phyloP scores from a whole-genome alignment of 2,797 vertebrate species.

The Danio choprae region DNA sequence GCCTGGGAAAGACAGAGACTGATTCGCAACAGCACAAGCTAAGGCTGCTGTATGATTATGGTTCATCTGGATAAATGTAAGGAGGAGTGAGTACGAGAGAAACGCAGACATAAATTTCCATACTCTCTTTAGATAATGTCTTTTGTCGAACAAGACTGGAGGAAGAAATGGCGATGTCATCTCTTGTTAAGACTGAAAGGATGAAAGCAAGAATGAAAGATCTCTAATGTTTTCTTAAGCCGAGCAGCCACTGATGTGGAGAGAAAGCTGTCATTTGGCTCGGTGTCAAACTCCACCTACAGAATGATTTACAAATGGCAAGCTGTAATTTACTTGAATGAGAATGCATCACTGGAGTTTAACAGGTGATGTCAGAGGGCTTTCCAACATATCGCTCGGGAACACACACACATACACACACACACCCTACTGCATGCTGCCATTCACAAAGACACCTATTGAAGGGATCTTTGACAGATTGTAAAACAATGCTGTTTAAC shows the following conservation, averaged over 20 bases:
- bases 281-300: constrained; percentile 49
- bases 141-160: constrained; percentile 50
- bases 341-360: constrained; percentile 50
- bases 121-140: constrained; percentile 48
- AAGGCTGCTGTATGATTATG: constrained; percentile 18
- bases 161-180: constrained; percentile 56
- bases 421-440: constrained; percentile 11
- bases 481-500: constrained; percentile 41
- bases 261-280: constrained; percentile 57
- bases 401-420: constrained; percentile 28
- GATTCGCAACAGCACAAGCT: constrained; percentile 38
- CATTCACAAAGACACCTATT: constrained; percentile 47
- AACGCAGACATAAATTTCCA: constrained; percentile 15
- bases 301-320: constrained; percentile 62
- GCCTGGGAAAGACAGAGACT: constrained; percentile 55
- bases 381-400: constrained; percentile 55
- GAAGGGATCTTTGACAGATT: constrained; percentile 36
- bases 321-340: constrained; percentile 62
- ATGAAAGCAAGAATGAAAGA: constrained; percentile 59
- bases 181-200: constrained; percentile 43
- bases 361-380: constrained; percentile 62
- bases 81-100: constrained; percentile 20
- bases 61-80: constrained; percentile 26
- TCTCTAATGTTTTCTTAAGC: constrained; percentile 59
- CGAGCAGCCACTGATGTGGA: constrained; percentile 62